Evolutionary conservation across 1,140 invertebrate genomes (phyloP).

Genomic region (Chionoecetes opilio): DNA sequence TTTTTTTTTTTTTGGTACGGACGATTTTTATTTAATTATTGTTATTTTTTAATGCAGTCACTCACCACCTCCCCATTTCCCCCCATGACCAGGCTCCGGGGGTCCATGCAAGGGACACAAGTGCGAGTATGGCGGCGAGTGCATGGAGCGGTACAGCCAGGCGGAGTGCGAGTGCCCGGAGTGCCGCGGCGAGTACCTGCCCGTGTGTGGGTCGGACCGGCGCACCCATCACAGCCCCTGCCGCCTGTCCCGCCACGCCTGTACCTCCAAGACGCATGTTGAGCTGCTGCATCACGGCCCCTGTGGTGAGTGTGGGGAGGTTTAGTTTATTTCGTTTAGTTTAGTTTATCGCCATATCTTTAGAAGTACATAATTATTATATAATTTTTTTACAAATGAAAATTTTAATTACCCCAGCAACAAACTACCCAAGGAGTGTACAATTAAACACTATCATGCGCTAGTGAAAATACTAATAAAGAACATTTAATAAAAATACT

Average conservation of each 20-base stretch:
- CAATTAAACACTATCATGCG: too few species aligned
- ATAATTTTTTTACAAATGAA: too few species aligned
- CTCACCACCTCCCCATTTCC: background rate
- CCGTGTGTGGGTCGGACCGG: slow-evolving; percentile 93
- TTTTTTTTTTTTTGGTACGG: too few species aligned
- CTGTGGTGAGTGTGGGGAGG: slow-evolving; percentile 90
- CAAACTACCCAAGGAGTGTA: too few species aligned
- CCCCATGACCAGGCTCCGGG: slow-evolving; percentile 84
- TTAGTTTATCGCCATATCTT: too few species aligned
- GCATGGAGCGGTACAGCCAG: slow-evolving; percentile 88
- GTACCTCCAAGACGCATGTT: slow-evolving; percentile 89
- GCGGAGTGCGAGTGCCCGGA: slow-evolving; percentile 93
- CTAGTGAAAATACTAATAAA: too few species aligned
- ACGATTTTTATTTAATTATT: too few species aligned
- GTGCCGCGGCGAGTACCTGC: slow-evolving; percentile 92
- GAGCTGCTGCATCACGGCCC: slow-evolving; percentile 90
- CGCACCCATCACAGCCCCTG: slow-evolving; percentile 94
- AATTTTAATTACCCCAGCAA: too few species aligned
- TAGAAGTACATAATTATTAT: too few species aligned
- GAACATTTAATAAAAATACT: too few species aligned
- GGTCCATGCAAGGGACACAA: slow-evolving; percentile 88
- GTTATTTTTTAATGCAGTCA: too few species aligned
- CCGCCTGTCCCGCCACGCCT: slow-evolving; percentile 91
- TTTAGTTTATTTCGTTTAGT: background rate
- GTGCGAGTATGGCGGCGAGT: slow-evolving; percentile 91